Conservation (phyloP, 2,113 vertebrate genomes). For the Oncorhynchus mykiss region DNA sequence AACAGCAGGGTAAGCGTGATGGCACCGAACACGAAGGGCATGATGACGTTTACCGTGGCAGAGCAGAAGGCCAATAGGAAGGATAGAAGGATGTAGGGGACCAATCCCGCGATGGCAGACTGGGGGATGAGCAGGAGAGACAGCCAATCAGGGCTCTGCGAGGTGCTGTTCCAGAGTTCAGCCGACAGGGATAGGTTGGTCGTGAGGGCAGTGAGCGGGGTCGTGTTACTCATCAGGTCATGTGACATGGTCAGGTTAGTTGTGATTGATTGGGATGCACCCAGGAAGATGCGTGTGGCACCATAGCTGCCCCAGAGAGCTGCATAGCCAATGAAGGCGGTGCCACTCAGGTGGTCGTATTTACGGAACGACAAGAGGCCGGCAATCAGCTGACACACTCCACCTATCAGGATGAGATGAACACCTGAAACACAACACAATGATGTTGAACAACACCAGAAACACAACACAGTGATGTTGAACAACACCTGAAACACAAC, state of each 20-base stretch:
- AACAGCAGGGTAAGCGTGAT: conserved; percentile 80
- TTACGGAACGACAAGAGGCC: conserved; percentile 85
- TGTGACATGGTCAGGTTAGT: not conserved
- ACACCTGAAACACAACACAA: conserved; percentile 30
- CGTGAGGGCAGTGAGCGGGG: not conserved
- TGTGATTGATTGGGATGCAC: conserved; percentile 29
- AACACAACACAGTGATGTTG: not conserved
- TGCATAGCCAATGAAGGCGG: conserved; percentile 84
- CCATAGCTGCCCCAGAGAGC: conserved; percentile 86
- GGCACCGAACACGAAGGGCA: conserved; percentile 87
- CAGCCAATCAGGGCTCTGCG: no score
- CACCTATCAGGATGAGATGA: conserved; percentile 78
- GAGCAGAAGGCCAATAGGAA: conserved; percentile 85
- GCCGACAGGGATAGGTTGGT: conserved; percentile 25
- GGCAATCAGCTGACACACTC: conserved; percentile 66
- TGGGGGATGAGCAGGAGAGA: conserved; percentile 45
- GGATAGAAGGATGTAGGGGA: conserved; percentile 81
- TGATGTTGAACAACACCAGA: conserved; percentile 62
- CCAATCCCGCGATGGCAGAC: conserved; percentile 78
- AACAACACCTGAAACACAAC: no score
- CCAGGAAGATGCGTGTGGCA: conserved; percentile 76
- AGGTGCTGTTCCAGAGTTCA: no score
- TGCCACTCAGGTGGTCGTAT: conserved; percentile 83
- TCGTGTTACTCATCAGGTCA: not conserved
- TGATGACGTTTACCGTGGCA: conserved; percentile 87